phyloP scores from a whole-genome alignment of 1,140 invertebrate genomes.

The Calosoma granatense region DNA sequence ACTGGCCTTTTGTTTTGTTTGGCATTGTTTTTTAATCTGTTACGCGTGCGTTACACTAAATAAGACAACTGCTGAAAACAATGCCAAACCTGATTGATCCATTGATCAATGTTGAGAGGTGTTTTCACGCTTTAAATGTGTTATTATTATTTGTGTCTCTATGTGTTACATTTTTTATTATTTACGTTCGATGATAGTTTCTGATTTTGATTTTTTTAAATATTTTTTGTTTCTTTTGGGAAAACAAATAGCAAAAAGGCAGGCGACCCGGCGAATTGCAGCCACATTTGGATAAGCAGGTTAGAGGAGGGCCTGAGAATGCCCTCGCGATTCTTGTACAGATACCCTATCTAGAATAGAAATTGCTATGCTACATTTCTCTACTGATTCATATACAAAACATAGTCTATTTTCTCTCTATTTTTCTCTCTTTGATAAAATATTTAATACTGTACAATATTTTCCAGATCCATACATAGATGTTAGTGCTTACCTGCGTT shows the following conservation, averaged over 20 bases:
- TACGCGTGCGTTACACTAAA: neutral
- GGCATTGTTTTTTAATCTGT: slow-evolving; percentile 18
- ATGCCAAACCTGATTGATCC: neutral
- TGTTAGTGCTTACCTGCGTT: slow-evolving; percentile 1
- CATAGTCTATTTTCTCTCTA: too few species aligned
- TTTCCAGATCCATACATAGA: slow-evolving; percentile 2
- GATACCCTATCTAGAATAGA: slow-evolving; percentile 1
- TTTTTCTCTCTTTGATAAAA: neutral
- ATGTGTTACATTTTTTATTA: slow-evolving; percentile 16
- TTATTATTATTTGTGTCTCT: slow-evolving; percentile 26
- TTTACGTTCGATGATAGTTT: slow-evolving; percentile 11
- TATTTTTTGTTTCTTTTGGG: slow-evolving; percentile 24
- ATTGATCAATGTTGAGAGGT: neutral
- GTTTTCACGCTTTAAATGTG: slow-evolving; percentile 19
- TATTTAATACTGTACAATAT: slow-evolving; percentile 6
- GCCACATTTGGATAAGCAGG: slow-evolving; percentile 37
- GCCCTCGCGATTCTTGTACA: neutral
- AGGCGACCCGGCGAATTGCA: slow-evolving; percentile 41
- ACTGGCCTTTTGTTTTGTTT: slow-evolving; percentile 43
- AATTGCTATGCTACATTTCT: neutral
- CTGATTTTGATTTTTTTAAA: slow-evolving; percentile 14
- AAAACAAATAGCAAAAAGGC: slow-evolving; percentile 34
- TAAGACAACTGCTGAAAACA: neutral
- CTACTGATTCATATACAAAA: neutral
- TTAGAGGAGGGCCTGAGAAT: slow-evolving; percentile 26